Evolutionary conservation across 2,113 vertebrate genomes (phyloP).

Genomic region (Brienomyrus brachyistius): DNA sequence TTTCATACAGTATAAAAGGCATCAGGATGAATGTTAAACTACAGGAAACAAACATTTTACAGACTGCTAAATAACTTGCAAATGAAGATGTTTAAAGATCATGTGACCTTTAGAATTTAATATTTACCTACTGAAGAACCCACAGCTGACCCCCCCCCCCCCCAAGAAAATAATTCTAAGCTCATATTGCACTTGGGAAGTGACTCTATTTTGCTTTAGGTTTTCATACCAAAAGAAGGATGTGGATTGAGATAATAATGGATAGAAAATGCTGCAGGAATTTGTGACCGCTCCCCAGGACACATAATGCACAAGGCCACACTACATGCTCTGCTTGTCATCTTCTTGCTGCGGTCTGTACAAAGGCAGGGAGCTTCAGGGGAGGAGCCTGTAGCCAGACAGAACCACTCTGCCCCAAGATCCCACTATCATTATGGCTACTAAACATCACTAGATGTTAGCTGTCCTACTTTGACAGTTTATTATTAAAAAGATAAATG

Average conservation of each 20-base stretch:
- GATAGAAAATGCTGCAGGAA: background rate
- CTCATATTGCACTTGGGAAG: background rate
- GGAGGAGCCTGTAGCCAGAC: background rate
- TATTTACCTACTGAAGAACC: background rate
- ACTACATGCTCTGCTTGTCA: background rate
- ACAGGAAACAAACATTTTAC: background rate
- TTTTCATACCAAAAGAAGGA: background rate
- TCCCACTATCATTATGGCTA: background rate
- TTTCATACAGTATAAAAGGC: conserved; percentile 43
- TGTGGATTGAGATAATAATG: background rate
- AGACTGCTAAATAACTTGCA: background rate
- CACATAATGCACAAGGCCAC: background rate
- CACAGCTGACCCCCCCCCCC: background rate
- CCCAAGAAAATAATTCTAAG: background rate
- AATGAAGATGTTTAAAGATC: background rate
- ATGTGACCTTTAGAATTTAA: background rate
- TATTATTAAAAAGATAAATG: background rate
- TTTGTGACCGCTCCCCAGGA: background rate
- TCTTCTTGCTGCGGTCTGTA: background rate
- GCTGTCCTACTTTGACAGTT: background rate
- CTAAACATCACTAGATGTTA: background rate
- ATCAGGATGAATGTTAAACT: conserved; percentile 23
- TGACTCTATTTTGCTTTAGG: background rate
- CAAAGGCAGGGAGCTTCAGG: background rate
- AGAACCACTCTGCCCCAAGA: background rate